Evolutionary conservation across 64 coral and sea anemone species (phyloP), one percentile per base, ranked within the genome.

Genomic region (Pocillopora verrucosa): DNA sequence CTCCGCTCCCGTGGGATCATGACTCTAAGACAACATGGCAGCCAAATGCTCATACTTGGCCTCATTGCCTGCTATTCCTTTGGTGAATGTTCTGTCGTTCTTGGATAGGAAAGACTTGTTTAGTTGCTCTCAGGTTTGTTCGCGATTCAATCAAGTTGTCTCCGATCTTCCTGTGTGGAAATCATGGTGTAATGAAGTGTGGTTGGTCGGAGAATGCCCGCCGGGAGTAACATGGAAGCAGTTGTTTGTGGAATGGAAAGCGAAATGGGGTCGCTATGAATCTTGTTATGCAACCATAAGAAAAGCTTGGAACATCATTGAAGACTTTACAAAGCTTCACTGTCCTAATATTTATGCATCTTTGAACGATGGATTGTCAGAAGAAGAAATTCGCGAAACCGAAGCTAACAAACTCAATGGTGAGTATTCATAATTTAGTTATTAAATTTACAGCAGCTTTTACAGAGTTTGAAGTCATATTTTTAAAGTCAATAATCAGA

Each of bases 261-360:
- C 60, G 51, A 75, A 62, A 11, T 99, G 97, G 97, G 94, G 91
- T 30, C 89, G 93, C 61, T 99, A 95, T 45, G 88, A 90, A 83
- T 59, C 87, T n/a, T 95, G 97, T 77, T 99, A 95, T 90, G 87
- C 91, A 13, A 75, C 91, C 36, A 93, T 99, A 58, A 90, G 87
- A 73, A 92, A 26, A 67, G 97, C 97, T n/a, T 99, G 97, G 97
- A 90, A 86, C 76, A 59, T 61, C 6, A 99, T 99, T 63, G 97
- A 99, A 85, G 78, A 93, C 11, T 99, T 93, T 76, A 89, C 91
- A 16, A 90, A 91, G 90, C 65, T 74, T 26, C 86, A 88, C 89
- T 99, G 94, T 56, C 91, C 94, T 11, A 58, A 65, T n/a, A 93
- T 99, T 34, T 91, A 84, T 79, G 25, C 35, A 13, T 92, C 90